Conservation (phyloP, 2,888 invertebrate species). For the Suillia variegata region DNA sequence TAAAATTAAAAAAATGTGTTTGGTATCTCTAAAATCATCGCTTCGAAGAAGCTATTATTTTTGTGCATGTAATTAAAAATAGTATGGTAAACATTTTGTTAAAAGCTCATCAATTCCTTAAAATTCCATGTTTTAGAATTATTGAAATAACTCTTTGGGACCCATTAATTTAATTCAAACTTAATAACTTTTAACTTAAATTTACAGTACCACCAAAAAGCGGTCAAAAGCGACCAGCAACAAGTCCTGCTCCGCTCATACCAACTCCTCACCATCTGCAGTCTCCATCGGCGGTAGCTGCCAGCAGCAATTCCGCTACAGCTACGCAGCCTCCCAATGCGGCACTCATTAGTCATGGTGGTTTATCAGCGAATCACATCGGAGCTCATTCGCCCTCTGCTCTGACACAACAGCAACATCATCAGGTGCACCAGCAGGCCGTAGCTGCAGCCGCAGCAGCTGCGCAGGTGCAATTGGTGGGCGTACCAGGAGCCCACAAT, state of each 20-base stretch:
- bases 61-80: no score
- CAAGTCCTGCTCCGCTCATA: conserved; percentile 59
- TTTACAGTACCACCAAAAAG: conserved; percentile 60
- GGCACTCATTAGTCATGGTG: conserved; percentile 48
- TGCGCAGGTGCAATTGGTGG: conserved; percentile 49
- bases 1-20: no score
- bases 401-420: conserved; percentile 41
- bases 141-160: no score
- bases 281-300: conserved; percentile 44
- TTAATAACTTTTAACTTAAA: conserved; percentile 10
- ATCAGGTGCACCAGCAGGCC: conserved; percentile 53
- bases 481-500: conserved; percentile 46
- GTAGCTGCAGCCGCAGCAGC: conserved; percentile 47
- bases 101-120: no score
- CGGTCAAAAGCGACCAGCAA: conserved; percentile 59
- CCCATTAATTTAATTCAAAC: neutral
- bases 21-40: no score
- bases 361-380: conserved; percentile 51
- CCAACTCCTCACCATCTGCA: conserved; percentile 58
- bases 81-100: no score
- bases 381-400: conserved; percentile 53
- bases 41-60: no score
- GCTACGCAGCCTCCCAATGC: conserved; percentile 36
- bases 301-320: conserved; percentile 32
- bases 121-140: no score